Evolutionary conservation across 2,113 vertebrate species (phyloP), one percentile per base, ranked within the genome.

Genomic region (Archocentrus centrarchus): DNA sequence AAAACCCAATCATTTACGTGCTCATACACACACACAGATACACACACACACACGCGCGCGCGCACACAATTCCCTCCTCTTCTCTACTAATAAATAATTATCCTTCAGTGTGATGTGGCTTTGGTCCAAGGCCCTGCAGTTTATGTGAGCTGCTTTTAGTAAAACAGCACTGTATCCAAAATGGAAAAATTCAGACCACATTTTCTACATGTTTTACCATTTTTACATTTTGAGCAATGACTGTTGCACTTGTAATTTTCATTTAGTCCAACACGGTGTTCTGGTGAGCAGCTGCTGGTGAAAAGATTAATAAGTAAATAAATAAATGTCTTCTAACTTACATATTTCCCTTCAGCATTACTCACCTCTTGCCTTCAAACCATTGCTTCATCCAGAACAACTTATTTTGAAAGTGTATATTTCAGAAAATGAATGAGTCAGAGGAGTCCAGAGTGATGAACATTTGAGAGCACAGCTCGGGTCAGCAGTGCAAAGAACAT

Each of bases 91-190:
- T 91, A 91, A 93, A 91, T 91, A 91, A 90, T 91, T 88, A 86
- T 93, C 78, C 66, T 75, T 90, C 87, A 86, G 87, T 91, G 86
- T 92, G 84, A 86, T 91, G 85, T 92, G 92, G 90, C 86, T 84
- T 79, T 64, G 39, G 59, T 91, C 90, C 88, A 90, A 90, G 85
- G 80, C 57, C 58, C 24, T 83, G 80, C 70, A 88, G 80, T 90
- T 83, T 87, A 57, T 87, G 20, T 17, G 64, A 83, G 35, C 47
- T 75, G 59, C 75, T 84, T 83, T 88, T 62, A 84, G 47, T 47
- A 55, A 87, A 93, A 77, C 75, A 82, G 59, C 3, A n/a, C 37
- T 44, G n/a, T n/a, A n/a, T 85, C 68, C 37, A 81, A 79, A 85
- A 59, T 59, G 44, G 58, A 41, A 77, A 66, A 66, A 75, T 76